A percentile compares a stretch with the other conserved stretches of the same genome.
phyloP scores from a whole-genome alignment of 2,113 vertebrate genomes.

The Pipa parva region DNA sequence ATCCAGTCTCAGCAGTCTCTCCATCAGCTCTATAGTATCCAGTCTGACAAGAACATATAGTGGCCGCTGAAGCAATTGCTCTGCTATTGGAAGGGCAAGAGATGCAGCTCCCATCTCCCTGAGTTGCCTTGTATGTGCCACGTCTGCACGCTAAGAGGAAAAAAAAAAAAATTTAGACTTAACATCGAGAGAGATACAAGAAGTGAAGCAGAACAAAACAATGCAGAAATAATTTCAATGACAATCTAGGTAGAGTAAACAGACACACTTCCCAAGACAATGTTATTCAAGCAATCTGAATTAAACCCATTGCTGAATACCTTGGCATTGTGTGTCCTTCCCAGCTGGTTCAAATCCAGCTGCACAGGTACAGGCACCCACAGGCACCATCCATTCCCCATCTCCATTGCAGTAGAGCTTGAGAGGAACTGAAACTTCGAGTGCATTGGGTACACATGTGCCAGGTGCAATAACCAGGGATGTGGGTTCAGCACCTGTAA shows the following conservation, averaged over 20 bases:
- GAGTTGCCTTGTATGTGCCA: slow-evolving; percentile 90
- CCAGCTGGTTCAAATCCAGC: slow-evolving; percentile 82
- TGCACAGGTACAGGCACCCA: slow-evolving; percentile 89
- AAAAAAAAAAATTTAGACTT: slow-evolving; percentile 9
- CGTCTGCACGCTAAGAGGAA: slow-evolving; percentile 77
- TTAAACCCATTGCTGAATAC: slow-evolving; percentile 54
- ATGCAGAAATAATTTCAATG: too few species aligned
- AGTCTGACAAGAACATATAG: slow-evolving; percentile 78
- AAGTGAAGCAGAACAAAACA: too few species aligned
- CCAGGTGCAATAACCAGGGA: slow-evolving; percentile 94
- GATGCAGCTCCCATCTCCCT: slow-evolving; percentile 80
- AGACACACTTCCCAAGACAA: too few species aligned
- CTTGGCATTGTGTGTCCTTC: slow-evolving; percentile 90
- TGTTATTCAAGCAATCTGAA: too few species aligned
- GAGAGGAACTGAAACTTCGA: slow-evolving; percentile 92
- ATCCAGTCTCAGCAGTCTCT: slow-evolving; percentile 78
- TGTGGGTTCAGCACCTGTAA: slow-evolving; percentile 90
- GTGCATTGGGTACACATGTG: slow-evolving; percentile 84
- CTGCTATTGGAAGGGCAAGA: slow-evolving; percentile 89
- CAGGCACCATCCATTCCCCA: slow-evolving; percentile 97
- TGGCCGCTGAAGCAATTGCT: slow-evolving; percentile 76
- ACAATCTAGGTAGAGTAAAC: too few species aligned
- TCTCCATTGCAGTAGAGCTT: slow-evolving; percentile 97
- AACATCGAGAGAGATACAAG: not conserved
- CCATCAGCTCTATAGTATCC: slow-evolving; percentile 88